A percentile compares a stretch with the other conserved stretches of the same genome.
Evolutionary conservation across 2,888 invertebrate species (phyloP).

Genomic region (Pilophorus perplexus): DNA sequence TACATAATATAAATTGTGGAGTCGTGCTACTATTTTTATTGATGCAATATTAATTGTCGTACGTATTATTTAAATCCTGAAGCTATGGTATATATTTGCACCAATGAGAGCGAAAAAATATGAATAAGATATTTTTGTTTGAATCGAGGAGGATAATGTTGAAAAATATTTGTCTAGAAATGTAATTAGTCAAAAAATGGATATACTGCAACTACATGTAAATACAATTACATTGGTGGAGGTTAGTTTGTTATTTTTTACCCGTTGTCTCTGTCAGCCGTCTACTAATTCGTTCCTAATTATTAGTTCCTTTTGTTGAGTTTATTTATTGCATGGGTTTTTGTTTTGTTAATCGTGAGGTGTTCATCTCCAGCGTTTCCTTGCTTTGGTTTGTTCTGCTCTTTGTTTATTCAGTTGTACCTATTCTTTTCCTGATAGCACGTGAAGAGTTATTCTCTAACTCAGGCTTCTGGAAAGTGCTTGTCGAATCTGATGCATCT

Average conservation of each 20-base stretch:
- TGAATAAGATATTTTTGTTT: slow-evolving; percentile 28
- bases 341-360: not conserved
- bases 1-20: not conserved
- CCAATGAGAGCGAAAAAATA: slow-evolving; percentile 7
- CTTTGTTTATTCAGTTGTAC: no score
- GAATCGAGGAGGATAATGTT: slow-evolving; percentile 1
- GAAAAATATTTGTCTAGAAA: slow-evolving; percentile 41
- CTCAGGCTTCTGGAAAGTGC: no score
- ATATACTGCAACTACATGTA: slow-evolving; percentile 47
- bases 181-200: slow-evolving; percentile 32
- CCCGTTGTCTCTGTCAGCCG: not conserved
- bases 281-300: not conserved
- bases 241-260: not conserved
- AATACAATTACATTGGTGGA: slow-evolving; percentile 43
- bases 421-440: no score
- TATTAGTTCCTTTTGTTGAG: not conserved
- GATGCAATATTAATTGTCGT: not conserved
- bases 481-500: no score
- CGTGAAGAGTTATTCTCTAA: no score
- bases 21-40: slow-evolving; percentile 9
- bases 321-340: slow-evolving; percentile 1
- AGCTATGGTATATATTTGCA: slow-evolving; percentile 5
- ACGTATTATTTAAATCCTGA: not conserved
- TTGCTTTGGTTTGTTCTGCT: not conserved
- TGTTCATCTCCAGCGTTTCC: not conserved